Conservation (phyloP, 2,113 vertebrate species). For the Semicossyphus pulcher region DNA sequence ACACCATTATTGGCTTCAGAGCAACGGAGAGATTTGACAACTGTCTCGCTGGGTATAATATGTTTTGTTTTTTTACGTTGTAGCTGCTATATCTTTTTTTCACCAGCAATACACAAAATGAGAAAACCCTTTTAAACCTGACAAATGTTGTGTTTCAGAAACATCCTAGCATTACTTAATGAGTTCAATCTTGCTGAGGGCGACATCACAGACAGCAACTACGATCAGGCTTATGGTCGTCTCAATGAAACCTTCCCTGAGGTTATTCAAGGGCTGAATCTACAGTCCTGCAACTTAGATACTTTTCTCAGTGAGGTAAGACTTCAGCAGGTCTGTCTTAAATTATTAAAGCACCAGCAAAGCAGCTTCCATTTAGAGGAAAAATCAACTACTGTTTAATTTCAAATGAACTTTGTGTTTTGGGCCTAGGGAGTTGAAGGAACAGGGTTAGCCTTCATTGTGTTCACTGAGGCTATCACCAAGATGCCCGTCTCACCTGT, state of each 20-base stretch:
- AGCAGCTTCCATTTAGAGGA: background rate
- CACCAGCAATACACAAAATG: background rate
- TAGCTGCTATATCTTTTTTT: background rate
- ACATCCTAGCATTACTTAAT: constrained; percentile 78
- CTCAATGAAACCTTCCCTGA: constrained; percentile 72
- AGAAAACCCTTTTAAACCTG: background rate
- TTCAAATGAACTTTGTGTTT: constrained; percentile 60
- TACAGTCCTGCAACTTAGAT: constrained; percentile 77
- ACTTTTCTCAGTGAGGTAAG: constrained; percentile 77
- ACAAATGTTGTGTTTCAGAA: constrained; percentile 61
- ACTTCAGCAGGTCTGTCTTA: background rate
- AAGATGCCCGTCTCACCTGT: constrained; percentile 93
- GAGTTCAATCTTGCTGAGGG: constrained; percentile 73
- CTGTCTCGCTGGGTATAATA: constrained; percentile 83
- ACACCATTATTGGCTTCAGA: constrained; percentile 97
- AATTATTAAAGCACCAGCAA: background rate
- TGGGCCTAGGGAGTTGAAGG: constrained; percentile 91
- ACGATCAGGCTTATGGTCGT: constrained; percentile 14
- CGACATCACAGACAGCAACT: constrained; percentile 78
- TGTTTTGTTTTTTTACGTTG: background rate
- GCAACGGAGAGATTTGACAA: constrained; percentile 90
- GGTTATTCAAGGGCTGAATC: constrained; percentile 59
- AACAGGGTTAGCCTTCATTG: constrained; percentile 95
- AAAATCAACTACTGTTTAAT: background rate
- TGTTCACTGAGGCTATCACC: constrained; percentile 97